These are phyloP conservation scores for Rhinolophus ferrumequinum DNA, from an alignment of 2,113 vertebrate genomes.

Conservation along the genomic window DNA sequence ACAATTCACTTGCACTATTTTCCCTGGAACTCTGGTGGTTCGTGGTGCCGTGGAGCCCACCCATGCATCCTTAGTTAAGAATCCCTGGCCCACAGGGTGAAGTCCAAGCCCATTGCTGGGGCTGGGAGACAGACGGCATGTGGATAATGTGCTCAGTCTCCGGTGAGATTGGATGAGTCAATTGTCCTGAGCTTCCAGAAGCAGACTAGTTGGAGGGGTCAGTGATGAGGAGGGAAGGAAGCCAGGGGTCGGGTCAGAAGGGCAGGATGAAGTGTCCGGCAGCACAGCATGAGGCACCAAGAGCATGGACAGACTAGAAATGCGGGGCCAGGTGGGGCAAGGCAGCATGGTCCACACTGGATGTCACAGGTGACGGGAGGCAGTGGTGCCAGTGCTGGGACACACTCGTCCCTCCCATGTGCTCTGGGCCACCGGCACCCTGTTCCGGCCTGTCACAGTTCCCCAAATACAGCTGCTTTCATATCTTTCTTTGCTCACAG, in stretches of 20 bases:
- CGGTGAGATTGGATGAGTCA: not conserved
- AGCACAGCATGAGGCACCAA: not conserved
- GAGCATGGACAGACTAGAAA: not conserved
- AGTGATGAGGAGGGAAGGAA: not conserved
- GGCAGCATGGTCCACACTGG: not conserved
- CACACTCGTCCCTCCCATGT: not conserved
- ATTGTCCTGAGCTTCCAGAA: not conserved
- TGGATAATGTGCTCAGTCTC: not conserved
- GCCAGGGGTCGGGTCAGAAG: too few relatives aligned
- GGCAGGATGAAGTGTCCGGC: not conserved
- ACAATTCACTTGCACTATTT: not conserved
- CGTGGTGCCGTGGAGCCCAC: not conserved
- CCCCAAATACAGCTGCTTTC: not conserved
- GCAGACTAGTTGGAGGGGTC: not conserved
- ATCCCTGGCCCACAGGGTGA: not conserved
- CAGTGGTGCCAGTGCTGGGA: rapidly evolving
- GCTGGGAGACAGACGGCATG: not conserved
- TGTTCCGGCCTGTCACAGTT: not conserved
- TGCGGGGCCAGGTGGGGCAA: not conserved
- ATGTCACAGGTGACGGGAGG: not conserved
- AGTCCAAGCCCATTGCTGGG: not conserved
- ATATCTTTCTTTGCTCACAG: not conserved
- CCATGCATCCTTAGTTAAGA: not conserved
- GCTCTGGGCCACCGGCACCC: not conserved
- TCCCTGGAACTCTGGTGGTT: not conserved